These are phyloP conservation scores for Arizona elegans DNA, from an alignment of 2,113 vertebrate species.

Conservation along the genomic window DNA sequence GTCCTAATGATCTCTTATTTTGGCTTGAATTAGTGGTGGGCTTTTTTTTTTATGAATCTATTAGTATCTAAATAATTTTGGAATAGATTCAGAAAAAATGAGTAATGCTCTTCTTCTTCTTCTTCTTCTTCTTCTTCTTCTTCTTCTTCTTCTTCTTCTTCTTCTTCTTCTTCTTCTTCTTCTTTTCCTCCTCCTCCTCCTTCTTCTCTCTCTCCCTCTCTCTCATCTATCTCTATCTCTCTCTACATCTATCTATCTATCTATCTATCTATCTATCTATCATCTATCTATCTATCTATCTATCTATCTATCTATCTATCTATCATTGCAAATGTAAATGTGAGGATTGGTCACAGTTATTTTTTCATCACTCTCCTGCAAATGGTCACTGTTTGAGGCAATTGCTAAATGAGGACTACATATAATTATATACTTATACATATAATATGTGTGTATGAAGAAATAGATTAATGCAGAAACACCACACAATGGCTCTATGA, in stretches of 20 bases:
- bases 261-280: too few relatives aligned
- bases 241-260: too few relatives aligned
- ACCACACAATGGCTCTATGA: neutral
- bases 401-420: neutral
- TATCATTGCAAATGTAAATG: neutral
- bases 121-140: too few relatives aligned
- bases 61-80: conserved; percentile 1
- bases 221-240: too few relatives aligned
- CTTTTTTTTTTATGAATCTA: neutral
- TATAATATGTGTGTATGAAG: neutral
- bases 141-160: too few relatives aligned
- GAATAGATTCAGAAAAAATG: neutral
- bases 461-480: neutral
- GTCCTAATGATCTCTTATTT: neutral
- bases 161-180: too few relatives aligned
- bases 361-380: neutral
- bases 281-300: too few relatives aligned
- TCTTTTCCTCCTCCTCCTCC: too few relatives aligned
- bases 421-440: neutral
- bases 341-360: neutral
- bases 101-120: too few relatives aligned
- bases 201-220: too few relatives aligned
- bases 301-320: too few relatives aligned
- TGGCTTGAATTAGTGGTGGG: neutral
- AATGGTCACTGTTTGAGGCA: neutral